Conservation (phyloP, 2,113 vertebrate genomes). For the Cardinalis cardinalis region DNA sequence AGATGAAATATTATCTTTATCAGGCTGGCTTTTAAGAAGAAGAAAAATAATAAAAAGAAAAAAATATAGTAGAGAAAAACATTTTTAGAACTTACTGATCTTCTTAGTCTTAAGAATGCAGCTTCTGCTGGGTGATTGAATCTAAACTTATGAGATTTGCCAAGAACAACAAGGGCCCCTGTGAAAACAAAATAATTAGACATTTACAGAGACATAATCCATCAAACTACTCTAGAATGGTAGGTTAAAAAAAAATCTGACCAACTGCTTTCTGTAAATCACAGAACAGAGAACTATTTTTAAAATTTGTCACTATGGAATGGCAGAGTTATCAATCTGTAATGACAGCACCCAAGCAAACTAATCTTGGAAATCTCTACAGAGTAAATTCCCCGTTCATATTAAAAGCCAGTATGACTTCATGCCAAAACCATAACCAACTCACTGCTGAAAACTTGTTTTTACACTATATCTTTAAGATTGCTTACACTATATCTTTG, state of each 20-base stretch:
- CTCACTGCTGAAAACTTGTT: neutral
- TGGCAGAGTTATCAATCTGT: neutral
- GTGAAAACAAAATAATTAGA: neutral
- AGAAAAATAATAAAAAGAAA: neutral
- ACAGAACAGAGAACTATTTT: neutral
- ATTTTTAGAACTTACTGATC: slow-evolving; percentile 77
- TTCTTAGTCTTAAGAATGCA: slow-evolving; percentile 83
- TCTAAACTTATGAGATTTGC: slow-evolving; percentile 87
- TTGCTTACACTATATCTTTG: neutral
- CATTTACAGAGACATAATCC: neutral
- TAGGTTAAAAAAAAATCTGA: neutral
- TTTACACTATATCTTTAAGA: neutral
- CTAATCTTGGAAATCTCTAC: neutral
- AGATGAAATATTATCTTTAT: neutral
- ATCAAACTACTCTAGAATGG: neutral
- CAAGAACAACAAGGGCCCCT: slow-evolving; percentile 90
- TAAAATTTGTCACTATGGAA: neutral
- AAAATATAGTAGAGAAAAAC: neutral
- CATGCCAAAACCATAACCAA: neutral
- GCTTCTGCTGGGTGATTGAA: slow-evolving; percentile 97
- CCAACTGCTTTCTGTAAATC: neutral
- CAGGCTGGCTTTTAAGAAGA: neutral
- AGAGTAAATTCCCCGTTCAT: neutral
- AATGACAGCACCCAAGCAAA: neutral
- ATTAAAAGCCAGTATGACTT: neutral